Conservation (phyloP, 2,797 vertebrate genomes). For the Sternarchorhynchus goeldii region DNA sequence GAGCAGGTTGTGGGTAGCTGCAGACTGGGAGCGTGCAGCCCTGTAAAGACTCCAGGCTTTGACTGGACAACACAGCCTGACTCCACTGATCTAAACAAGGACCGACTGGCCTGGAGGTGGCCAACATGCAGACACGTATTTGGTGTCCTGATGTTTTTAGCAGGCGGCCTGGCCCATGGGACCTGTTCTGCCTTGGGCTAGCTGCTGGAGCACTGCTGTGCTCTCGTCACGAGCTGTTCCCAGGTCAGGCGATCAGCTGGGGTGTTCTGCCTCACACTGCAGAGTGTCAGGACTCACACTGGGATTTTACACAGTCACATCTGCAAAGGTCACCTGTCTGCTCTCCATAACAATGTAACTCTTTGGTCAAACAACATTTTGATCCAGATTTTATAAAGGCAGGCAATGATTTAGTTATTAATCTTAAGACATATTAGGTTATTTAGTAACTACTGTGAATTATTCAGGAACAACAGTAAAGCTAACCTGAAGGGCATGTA, state of each 20-base stretch:
- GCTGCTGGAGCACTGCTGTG: slow-evolving; percentile 32
- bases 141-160: slow-evolving; percentile 46
- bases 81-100: slow-evolving; percentile 43
- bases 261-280: neutral
- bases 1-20: neutral
- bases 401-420: too few species aligned
- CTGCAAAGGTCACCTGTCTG: neutral
- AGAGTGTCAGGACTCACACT: slow-evolving; percentile 16
- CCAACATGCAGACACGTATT: slow-evolving; percentile 39
- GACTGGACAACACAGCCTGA: slow-evolving; percentile 34
- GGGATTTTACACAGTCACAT: neutral
- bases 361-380: too few species aligned
- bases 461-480: too few species aligned
- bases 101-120: slow-evolving; percentile 49
- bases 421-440: too few species aligned
- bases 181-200: slow-evolving; percentile 49
- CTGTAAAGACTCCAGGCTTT: slow-evolving; percentile 17
- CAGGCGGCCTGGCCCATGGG: slow-evolving; percentile 45
- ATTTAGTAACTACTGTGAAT: too few species aligned
- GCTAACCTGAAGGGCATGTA: too few species aligned
- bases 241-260: slow-evolving; percentile 25
- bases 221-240: slow-evolving; percentile 22
- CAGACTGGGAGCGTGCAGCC: neutral
- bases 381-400: too few species aligned
- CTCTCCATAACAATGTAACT: neutral